Conservation (phyloP, 2,888 invertebrate genomes). For the Leucoma salicis region DNA sequence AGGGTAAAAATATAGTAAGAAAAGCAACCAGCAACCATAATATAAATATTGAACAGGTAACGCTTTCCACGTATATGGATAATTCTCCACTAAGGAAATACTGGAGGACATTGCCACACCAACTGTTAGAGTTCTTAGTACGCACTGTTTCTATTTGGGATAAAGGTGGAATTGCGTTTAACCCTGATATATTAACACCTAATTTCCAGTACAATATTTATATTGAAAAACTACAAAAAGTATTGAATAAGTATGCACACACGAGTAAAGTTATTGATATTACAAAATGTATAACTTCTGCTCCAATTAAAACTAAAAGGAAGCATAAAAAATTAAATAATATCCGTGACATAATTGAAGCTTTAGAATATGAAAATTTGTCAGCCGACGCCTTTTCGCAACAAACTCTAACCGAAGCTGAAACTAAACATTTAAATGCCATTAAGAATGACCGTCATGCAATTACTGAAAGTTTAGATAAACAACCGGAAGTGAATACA, state of each 20-base stretch:
- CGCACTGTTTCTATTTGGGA: constrained; percentile 68
- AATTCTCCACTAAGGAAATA: constrained; percentile 56
- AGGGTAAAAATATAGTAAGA: constrained; percentile 25
- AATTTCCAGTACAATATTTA: constrained; percentile 47
- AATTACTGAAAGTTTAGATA: not conserved
- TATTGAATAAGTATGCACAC: constrained; percentile 45
- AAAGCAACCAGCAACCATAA: constrained; percentile 28
- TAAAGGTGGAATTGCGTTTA: constrained; percentile 66
- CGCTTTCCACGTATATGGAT: constrained; percentile 53
- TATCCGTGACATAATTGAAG: constrained; percentile 68
- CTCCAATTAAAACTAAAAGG: constrained; percentile 12
- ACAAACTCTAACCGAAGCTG: constrained; percentile 50
- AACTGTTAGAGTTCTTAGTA: constrained; percentile 57
- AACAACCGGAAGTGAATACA: not conserved
- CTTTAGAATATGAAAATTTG: constrained; percentile 46
- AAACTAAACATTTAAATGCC: constrained; percentile 35
- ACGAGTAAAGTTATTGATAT: constrained; percentile 14
- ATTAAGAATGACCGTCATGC: constrained; percentile 11
- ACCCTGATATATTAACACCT: constrained; percentile 58
- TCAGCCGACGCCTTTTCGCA: constrained; percentile 29
- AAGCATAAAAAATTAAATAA: constrained; percentile 55
- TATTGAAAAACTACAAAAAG: constrained; percentile 49
- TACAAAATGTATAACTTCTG: constrained; percentile 13
- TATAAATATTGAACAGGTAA: constrained; percentile 46
- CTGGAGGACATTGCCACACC: constrained; percentile 54